Conservation (phyloP, 2,113 vertebrate species). For the Cathartes aura region DNA sequence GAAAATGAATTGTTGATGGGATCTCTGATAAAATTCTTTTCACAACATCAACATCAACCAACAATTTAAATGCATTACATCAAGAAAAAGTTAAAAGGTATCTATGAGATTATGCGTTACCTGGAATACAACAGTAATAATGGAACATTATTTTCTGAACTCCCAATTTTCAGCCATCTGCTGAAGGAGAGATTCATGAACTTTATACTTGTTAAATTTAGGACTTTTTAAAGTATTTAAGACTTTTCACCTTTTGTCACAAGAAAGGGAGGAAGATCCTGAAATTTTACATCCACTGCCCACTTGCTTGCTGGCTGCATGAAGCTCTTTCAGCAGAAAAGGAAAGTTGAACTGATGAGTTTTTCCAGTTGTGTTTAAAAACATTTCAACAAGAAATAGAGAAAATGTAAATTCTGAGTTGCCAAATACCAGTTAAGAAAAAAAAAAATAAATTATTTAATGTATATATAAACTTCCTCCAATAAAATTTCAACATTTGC, state of each 20-base stretch:
- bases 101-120: background rate
- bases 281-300: background rate
- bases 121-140: background rate
- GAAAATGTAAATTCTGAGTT: background rate
- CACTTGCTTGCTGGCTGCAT: background rate
- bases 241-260: background rate
- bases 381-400: background rate
- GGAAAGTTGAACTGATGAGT: background rate
- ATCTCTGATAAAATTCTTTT: background rate
- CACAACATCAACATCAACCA: background rate
- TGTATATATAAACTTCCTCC: background rate
- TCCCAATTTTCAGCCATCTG: background rate
- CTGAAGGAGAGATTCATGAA: background rate
- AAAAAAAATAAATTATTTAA: background rate
- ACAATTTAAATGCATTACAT: constrained; percentile 11
- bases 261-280: background rate
- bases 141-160: background rate
- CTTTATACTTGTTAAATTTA: background rate
- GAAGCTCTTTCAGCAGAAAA: background rate
- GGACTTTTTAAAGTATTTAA: background rate
- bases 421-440: background rate
- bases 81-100: background rate
- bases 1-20: background rate
- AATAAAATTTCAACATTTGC: background rate
- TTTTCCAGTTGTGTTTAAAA: background rate